Evolutionary conservation across 2,888 invertebrate genomes (phyloP), one percentile per base, ranked within the genome.

Genomic region (Blomia tropicalis): DNA sequence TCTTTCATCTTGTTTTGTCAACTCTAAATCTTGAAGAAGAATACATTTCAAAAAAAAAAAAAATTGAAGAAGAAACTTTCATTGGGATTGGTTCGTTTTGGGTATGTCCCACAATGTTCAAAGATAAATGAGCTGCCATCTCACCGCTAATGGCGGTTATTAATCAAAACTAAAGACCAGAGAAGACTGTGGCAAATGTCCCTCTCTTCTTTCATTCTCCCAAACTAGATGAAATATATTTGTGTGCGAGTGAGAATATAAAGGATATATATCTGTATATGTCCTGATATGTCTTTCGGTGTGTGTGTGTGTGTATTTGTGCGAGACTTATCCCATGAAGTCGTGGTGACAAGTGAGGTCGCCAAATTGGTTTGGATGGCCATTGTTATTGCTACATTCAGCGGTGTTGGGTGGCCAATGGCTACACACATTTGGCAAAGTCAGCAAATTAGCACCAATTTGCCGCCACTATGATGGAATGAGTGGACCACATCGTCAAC

Each of bases 91-190:
- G 41, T 41, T 41, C n/a, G 41, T 41, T 41, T 41, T 41, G n/a
- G 41, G 14, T n/a, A 14, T 17, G n/a, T 17, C 41, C n/a, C 41
- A 41, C 14, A 41, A n/a, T n/a, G 14, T 17, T 14, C 41, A 14
- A 47, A 47, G 51, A 47, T 47, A 47, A n/a, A 47, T 47, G 51
- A 47, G 51, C 51, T 47, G 51, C 51, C 51, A 47, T 47, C 51
- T 47, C 23, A 47, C 51, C 51, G 51, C 51, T 47, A 47, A 47
- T 47, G 51, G 51, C 14, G 51, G 23, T 11, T n/a, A 47, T 47
- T 47, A 47, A 47, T 47, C 51, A 47, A 47, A 36, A 36, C 7
- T 7, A 36, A 17, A 7, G 36, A n/a, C n/a, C n/a, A n/a, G n/a
- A n/a, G n/a, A n/a, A n/a, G n/a, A n/a, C n/a, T n/a, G n/a, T n/a